Conservation (phyloP, 2,797 vertebrate species). For the Oceanodroma leucorhoa region DNA sequence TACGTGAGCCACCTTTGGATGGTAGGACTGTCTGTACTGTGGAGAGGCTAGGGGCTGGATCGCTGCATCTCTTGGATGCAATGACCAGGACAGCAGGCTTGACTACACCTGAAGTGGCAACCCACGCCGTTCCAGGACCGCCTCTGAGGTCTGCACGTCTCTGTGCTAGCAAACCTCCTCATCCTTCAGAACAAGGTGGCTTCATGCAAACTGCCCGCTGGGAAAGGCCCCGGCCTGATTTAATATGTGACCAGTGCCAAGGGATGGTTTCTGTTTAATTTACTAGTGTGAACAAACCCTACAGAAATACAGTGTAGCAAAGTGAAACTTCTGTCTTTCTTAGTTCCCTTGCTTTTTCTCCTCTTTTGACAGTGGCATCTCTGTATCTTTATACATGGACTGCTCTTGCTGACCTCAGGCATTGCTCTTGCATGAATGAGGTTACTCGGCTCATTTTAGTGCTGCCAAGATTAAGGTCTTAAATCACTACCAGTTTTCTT, state of each 20-base stretch:
- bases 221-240: neutral
- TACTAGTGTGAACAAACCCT: neutral
- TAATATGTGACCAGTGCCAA: neutral
- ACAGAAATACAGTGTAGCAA: neutral
- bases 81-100: neutral
- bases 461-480: neutral
- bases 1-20: neutral
- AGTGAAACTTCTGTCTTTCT: neutral
- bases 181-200: neutral
- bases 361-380: neutral
- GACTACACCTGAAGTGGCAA: neutral
- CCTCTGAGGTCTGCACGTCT: neutral
- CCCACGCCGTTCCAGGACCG: rapidly evolving
- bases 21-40: neutral
- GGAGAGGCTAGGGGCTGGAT: neutral
- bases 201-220: neutral
- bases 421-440: neutral
- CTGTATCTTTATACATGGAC: neutral
- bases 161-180: neutral
- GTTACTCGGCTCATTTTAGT: neutral
- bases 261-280: neutral
- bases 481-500: neutral
- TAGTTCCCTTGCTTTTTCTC: neutral
- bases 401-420: neutral
- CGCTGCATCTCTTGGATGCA: neutral